phyloP scores from a whole-genome alignment of 1,140 invertebrate species.

The Drosophila tropicalis region DNA sequence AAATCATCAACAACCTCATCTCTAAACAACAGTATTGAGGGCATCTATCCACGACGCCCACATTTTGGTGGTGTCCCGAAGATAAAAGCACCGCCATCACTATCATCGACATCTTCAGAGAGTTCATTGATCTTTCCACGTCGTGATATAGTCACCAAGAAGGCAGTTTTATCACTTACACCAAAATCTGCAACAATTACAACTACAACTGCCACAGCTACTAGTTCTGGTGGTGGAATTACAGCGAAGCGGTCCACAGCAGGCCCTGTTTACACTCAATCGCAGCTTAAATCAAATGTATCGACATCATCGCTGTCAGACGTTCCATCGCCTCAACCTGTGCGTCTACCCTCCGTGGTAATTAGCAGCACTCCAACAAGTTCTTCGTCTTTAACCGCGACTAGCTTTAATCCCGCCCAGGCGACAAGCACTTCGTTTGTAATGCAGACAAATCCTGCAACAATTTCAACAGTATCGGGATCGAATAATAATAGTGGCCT shows the following conservation, averaged over 20 bases:
- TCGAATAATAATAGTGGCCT: not conserved
- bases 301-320: not conserved
- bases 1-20: not conserved
- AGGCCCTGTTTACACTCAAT: not conserved
- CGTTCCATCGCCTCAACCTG: not conserved
- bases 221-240: not conserved
- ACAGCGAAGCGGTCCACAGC: not conserved
- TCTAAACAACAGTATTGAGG: conserved; percentile 24
- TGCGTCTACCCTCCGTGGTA: conserved; percentile 6
- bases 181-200: no score
- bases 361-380: conserved; percentile 12
- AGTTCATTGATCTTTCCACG: not conserved
- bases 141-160: not conserved
- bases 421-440: not conserved
- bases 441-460: not conserved
- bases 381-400: not conserved
- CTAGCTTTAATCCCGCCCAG: not conserved
- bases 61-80: not conserved
- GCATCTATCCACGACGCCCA: conserved; percentile 44
- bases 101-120: not conserved
- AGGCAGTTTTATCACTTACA: not conserved
- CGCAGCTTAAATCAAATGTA: not conserved
- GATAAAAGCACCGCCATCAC: not conserved
- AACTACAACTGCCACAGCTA: not conserved
- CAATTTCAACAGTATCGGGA: not conserved